Evolutionary conservation across 2,797 vertebrate species (phyloP).

Genomic region (Microctenopoma steveboyesi): DNA sequence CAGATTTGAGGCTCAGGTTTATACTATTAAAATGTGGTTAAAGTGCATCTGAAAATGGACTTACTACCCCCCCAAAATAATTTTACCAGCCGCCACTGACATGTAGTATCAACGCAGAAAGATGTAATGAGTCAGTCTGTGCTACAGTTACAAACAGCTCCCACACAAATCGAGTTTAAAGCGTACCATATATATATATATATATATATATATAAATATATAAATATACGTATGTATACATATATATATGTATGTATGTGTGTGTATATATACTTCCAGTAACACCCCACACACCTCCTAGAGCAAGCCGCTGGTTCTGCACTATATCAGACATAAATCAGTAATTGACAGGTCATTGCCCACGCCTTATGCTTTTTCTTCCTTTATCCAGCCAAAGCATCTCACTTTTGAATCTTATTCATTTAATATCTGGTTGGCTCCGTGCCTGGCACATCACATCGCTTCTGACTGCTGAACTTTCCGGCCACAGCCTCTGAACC

Average conservation of each 20-base stretch:
- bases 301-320: conserved; percentile 42
- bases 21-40: too few species aligned
- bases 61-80: too few species aligned
- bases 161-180: conserved; percentile 47
- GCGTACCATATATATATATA: too few species aligned
- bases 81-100: too few species aligned
- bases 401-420: conserved; percentile 54
- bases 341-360: conserved; percentile 55
- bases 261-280: conserved; percentile 36
- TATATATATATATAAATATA: too few species aligned
- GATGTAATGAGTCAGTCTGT: conserved; percentile 42
- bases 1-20: too few species aligned
- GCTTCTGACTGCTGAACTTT: conserved; percentile 62
- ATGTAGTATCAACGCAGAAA: conserved; percentile 7
- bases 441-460: conserved; percentile 39
- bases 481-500: conserved; percentile 52
- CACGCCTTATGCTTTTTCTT: conserved; percentile 32
- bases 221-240: too few species aligned
- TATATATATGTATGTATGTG: too few species aligned
- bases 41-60: too few species aligned
- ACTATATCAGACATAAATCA: conserved; percentile 47
- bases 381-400: conserved; percentile 53
- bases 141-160: conserved; percentile 30
- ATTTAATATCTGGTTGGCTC: conserved; percentile 57
- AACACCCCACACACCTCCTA: conserved; percentile 29